Base-by-base conservation (phyloP, 2,797 vertebrate species). In the Sebastes dallii region DNA sequence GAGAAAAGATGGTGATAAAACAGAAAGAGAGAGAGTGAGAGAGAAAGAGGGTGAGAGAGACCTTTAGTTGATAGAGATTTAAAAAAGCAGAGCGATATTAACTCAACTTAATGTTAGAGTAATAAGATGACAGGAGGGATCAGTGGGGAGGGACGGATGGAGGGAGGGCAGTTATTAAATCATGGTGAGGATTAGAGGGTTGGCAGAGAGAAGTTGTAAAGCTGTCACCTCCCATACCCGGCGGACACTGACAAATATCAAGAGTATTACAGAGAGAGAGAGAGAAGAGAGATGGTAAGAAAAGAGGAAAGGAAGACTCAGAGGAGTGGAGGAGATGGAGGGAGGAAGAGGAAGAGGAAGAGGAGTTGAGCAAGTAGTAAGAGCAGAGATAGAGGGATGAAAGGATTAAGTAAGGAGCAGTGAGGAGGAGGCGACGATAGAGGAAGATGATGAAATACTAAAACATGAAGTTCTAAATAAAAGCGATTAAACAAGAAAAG, bases 151-250 rank as follows among this genome's bases (percentile, higher is more conserved):
- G 30, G 59, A 54, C 1, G 20, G 42, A 29, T 14, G 24, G 77
- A 60, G 42, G 71, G 65, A 46, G 56, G 61, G 7, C 22, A 30
- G 66, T 12, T 22, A 22, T 61, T 90, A 84, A 89, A 84, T 93
- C 88, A 78, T 0, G 1, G 20, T 1, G 68, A 59, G 83, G 90
- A 88, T 90, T 72, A 85, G 10, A 77, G 50, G 8, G 5, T 13
- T 85, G 65, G 56, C 66, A 66, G 74, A 71, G 75, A 75, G 39
- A 64, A 1, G 77, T 14, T 14, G 69, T 89, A 83, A 88, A 89
- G 78, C 82, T 83, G 70, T 88, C 88, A 0, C 61, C 66, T 81
- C 69, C 9, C 67, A 46, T 46, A 46, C 16, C 42, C 7, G 16
- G 42, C 16, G 42, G 42, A 46, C 61, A 24, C 16, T 9, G 25